These are phyloP conservation scores for Rotaria socialis DNA, from an alignment of 2,888 invertebrate species.

Conservation along the genomic window DNA sequence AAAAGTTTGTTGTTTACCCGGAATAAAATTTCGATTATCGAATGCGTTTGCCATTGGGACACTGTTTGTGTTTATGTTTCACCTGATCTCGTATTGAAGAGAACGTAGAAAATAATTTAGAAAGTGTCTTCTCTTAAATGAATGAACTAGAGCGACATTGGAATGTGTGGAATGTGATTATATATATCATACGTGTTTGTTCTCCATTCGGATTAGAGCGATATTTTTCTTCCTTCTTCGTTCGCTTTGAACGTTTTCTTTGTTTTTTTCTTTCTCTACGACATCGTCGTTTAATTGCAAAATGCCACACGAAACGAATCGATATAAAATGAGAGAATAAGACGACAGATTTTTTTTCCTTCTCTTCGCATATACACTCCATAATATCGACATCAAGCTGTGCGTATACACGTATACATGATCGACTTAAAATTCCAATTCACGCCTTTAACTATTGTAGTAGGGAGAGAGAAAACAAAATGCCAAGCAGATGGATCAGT, in stretches of 20 bases:
- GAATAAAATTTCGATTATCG: slow-evolving; percentile 21
- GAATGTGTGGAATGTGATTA: slow-evolving; percentile 29
- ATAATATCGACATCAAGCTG: slow-evolving; percentile 18
- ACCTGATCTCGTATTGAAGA: not conserved
- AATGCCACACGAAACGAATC: slow-evolving; percentile 13
- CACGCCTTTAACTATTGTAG: not conserved
- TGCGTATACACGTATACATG: not conserved
- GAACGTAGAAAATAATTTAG: not conserved
- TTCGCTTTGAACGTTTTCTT: slow-evolving; percentile 4
- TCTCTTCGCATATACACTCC: not conserved
- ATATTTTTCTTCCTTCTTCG: not conserved
- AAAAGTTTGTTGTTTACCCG: slow-evolving; percentile 21
- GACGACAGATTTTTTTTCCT: slow-evolving; percentile 4
- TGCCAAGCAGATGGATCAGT: slow-evolving; percentile 19
- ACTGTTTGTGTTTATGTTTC: not conserved
- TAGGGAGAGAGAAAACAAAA: not conserved
- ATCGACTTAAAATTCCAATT: slow-evolving; percentile 32
- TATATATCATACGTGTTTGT: not conserved
- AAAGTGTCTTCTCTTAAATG: not conserved
- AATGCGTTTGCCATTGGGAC: not conserved
- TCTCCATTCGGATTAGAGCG: not conserved
- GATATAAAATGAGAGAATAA: not conserved
- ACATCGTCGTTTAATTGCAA: slow-evolving; percentile 21
- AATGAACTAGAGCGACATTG: slow-evolving; percentile 3
- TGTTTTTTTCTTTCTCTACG: not conserved